Base-by-base conservation (phyloP, 2,888 invertebrate genomes). In the Branchipolynoe longqiensis region DNA sequence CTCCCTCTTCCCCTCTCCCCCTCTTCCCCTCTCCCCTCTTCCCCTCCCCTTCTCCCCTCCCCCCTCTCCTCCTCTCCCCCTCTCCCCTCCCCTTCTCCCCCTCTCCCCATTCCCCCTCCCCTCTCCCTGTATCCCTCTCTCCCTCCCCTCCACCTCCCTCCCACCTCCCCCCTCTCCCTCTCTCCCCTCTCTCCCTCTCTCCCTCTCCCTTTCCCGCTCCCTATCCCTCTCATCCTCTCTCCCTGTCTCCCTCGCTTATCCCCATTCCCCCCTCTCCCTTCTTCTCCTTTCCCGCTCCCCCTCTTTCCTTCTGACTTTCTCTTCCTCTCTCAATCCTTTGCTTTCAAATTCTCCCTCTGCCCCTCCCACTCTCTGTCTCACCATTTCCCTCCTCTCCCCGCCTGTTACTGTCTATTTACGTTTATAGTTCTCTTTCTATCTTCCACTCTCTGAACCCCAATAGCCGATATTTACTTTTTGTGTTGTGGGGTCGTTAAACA, bases 121-220 rank as follows among this genome's bases (percentile, higher is more conserved):
- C 38, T 38, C 38, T 36, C 22, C 33, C 38, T 12, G 12, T 31
- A 8, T 36, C 38, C n/a, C 38, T 36, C 38, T 38, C 38, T 36
- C 31, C 33, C 38, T n/a, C n/a, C 73, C 33, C 73, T n/a, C n/a
- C n/a, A 18, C 31, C 73, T 73, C 73, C 38, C 18, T 73, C 12
- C 33, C 73, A 31, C 18, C 4, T 31, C 33, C 12, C 36, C 38
- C n/a, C 18, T 73, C 33, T 73, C 73, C 38, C 73, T 73, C 18
- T 28, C 73, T 73, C 36, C 38, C 73, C 73, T 73, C 73, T 31
- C 73, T 73, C 31, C 31, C 73, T 73, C 73, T 14, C 73, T 31
- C 73, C n/a, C 6, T 28, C n/a, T n/a, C 62, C 6, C n/a, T 62
- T 28, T 62, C 62, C 62, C n/a, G 25, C 28, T 25, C n/a, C n/a